These are phyloP conservation scores for Gouania willdenowi DNA, from an alignment of 2,797 vertebrate genomes.

Conservation along the genomic window DNA sequence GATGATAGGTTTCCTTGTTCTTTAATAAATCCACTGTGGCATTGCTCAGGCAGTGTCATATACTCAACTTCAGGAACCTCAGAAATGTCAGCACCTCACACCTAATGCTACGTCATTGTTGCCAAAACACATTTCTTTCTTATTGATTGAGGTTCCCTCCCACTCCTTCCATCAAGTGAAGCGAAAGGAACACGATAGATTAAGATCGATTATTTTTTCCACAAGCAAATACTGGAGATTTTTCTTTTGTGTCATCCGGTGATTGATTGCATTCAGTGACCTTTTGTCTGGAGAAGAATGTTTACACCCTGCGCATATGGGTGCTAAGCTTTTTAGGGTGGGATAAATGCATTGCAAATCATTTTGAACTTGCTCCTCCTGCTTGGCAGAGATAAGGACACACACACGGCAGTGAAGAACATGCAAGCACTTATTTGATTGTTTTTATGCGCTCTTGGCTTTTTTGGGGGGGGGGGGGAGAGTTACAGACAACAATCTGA, in stretches of 20 bases:
- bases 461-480: neutral
- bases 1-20: neutral
- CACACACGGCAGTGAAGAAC: conserved; percentile 1
- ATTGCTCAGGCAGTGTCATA: conserved; percentile 21
- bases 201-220: conserved; percentile 42
- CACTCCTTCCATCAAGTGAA: conserved; percentile 23
- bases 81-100: conserved; percentile 40
- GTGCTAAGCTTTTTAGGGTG: conserved; percentile 21
- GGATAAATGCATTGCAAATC: conserved; percentile 30
- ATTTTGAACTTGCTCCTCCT: conserved; percentile 40
- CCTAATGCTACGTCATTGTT: conserved; percentile 27
- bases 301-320: neutral
- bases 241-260: neutral
- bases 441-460: conserved; percentile 13
- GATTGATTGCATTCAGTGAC: conserved; percentile 41
- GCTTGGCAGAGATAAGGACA: conserved; percentile 38
- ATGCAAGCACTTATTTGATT: conserved; percentile 1
- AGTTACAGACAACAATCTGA: conserved; percentile 1
- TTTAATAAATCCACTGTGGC: neutral
- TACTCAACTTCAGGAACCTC: conserved; percentile 32
- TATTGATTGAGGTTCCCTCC: conserved; percentile 31
- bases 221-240: conserved; percentile 13
- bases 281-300: conserved; percentile 25
- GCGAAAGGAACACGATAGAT: conserved; percentile 35
- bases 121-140: conserved; percentile 14